These are phyloP conservation scores for Agrotis ipsilon DNA, from an alignment of 2,888 invertebrate genomes.

Conservation along the genomic window DNA sequence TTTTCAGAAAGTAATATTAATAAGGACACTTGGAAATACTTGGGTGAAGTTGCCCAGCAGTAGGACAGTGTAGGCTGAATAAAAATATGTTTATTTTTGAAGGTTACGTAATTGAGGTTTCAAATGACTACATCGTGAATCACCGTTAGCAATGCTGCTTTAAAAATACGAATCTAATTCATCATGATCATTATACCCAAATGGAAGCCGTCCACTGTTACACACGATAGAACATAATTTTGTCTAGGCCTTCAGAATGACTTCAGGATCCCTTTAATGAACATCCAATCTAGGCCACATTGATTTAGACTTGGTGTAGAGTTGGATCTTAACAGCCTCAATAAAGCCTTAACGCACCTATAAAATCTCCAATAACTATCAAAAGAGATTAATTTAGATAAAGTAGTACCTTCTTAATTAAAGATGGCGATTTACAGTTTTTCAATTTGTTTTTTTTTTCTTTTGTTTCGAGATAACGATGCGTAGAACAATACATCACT, in stretches of 20 bases:
- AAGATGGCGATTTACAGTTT: conserved; percentile 15
- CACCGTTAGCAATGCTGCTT: too few species aligned
- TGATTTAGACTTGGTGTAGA: conserved; percentile 50
- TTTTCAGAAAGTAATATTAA: too few species aligned
- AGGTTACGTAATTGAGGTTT: too few species aligned
- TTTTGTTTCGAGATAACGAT: neutral
- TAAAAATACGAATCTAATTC: too few species aligned
- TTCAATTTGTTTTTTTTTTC: neutral
- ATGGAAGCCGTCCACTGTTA: too few species aligned
- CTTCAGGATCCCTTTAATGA: conserved; percentile 22
- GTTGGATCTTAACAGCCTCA: conserved; percentile 49
- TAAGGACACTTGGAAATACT: too few species aligned
- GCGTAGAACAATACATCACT: neutral
- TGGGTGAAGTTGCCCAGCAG: too few species aligned
- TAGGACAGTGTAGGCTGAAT: too few species aligned
- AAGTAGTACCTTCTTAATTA: conserved; percentile 44
- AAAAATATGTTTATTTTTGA: too few species aligned
- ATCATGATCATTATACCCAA: too few species aligned
- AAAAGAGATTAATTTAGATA: conserved; percentile 44
- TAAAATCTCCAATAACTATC: conserved; percentile 57
- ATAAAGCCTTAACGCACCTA: conserved; percentile 60
- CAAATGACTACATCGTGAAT: too few species aligned
- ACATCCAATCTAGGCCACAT: conserved; percentile 56
- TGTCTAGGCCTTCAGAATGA: neutral
- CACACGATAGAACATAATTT: neutral